phyloP scores from a whole-genome alignment of 2,888 invertebrate species.

The Bembecia ichneumoniformis region DNA sequence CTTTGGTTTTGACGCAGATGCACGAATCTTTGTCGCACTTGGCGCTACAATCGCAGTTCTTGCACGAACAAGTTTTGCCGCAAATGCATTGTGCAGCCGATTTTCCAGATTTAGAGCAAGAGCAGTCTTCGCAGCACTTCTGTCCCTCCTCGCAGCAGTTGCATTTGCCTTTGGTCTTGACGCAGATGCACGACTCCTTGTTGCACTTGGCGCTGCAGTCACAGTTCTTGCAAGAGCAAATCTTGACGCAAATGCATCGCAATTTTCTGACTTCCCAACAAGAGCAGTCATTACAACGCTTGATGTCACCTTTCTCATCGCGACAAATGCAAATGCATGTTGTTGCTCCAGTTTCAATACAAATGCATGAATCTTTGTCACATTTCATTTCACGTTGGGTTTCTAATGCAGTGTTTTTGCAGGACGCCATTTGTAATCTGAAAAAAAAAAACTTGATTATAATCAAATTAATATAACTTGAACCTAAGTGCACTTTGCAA shows the following conservation, averaged over 20 bases:
- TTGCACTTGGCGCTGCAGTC: conserved; percentile 15
- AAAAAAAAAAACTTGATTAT: no score
- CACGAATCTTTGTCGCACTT: conserved; percentile 13
- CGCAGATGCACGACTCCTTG: conserved; percentile 11
- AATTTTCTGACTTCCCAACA: not conserved
- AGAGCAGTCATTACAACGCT: conserved; percentile 3
- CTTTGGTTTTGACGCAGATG: conserved; percentile 19
- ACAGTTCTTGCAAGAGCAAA: conserved; percentile 20
- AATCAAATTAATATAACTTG: no score
- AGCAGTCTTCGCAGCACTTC: not conserved
- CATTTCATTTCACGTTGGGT: not conserved
- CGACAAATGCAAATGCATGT: conserved; percentile 20
- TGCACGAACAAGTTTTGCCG: not conserved
- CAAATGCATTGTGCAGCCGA: not conserved
- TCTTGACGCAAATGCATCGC: conserved; percentile 20
- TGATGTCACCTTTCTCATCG: conserved; percentile 5
- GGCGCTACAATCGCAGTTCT: not conserved
- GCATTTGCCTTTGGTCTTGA: conserved; percentile 8
- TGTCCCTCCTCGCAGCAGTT: conserved; percentile 9
- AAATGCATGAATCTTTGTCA: conserved; percentile 19
- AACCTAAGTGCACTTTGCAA: no score
- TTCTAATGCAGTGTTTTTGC: no score
- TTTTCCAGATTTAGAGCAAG: not conserved
- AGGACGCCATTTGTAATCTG: no score
- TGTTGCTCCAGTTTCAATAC: conserved; percentile 23